Evolutionary conservation across 2,888 invertebrate genomes (phyloP), one percentile per base, ranked within the genome.

Genomic region (Netelia virgata): DNA sequence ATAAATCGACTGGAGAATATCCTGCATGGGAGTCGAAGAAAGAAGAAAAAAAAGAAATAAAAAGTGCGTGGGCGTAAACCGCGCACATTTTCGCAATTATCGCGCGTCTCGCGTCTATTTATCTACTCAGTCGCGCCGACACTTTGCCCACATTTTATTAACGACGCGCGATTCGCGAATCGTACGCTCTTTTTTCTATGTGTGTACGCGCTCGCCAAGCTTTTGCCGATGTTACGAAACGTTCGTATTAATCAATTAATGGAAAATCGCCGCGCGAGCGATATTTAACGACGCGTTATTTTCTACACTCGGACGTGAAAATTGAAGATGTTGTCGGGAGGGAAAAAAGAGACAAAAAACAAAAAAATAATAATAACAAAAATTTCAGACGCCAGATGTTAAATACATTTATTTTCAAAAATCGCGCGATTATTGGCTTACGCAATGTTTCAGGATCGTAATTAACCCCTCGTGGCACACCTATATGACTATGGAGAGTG

Each of bases 171-270:
- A 28, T 80, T 79, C 88, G 83, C 86, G 88, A 50, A 86, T 88
- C 82, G 66, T 84, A 87, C 84, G 6, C 28, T 28, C 28, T 77
- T 73, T 73, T 81, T 84, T 83, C 72, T 57, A 77, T 64, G 78
- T 81, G 85, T 73, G 82, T 3, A 1, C 88, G 87, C 87, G 82
- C 88, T 87, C 88, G 80, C 86, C 85, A 47, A 47, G 14, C 11
- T 28, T 14, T 47, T 10, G 47, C 11, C 14, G 47, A 47, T 14
- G 14, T 47, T 47, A 3, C 47, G 47, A 47, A 47, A 47, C 47
- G 14, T 47, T 47, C 47, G 47, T 47, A 47, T 47, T 47, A 47
- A 47, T 47, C 14, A 28, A 28, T 28, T 28, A 28, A 28, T 28
- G 28, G 28, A 28, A 28, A 28, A 28, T n/a, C 6, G 3, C 0